These are phyloP conservation scores for Caerostris extrusa DNA, from an alignment of 1,140 invertebrate genomes.

Conservation along the genomic window DNA sequence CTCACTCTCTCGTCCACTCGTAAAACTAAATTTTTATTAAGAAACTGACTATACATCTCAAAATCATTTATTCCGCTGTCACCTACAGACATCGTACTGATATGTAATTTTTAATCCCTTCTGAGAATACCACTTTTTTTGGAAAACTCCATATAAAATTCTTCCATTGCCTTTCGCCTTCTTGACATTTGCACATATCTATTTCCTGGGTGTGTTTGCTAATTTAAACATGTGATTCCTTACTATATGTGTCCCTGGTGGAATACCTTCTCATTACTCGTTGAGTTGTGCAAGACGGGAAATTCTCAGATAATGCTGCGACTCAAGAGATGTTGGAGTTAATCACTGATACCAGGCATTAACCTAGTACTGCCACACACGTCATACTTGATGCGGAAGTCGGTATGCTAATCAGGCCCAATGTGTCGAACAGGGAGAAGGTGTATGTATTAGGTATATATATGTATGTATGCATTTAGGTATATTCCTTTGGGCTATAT, in stretches of 20 bases:
- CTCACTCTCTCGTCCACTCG: background rate
- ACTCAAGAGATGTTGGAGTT: too few species aligned
- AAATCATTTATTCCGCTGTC: background rate
- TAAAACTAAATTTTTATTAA: background rate
- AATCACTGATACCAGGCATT: too few species aligned
- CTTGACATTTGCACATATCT: background rate
- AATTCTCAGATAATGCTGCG: too few species aligned
- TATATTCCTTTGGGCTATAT: too few species aligned
- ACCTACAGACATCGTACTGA: background rate
- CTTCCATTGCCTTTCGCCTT: background rate
- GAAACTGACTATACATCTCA: too few species aligned
- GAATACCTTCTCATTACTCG: background rate
- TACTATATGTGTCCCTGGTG: background rate
- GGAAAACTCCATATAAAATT: background rate
- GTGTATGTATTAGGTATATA: too few species aligned
- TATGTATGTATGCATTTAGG: too few species aligned
- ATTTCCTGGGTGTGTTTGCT: background rate
- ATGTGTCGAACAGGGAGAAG: too few species aligned
- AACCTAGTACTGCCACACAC: too few species aligned
- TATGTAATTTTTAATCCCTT: background rate
- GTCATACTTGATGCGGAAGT: too few species aligned
- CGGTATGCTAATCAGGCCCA: too few species aligned
- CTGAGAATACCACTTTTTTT: background rate
- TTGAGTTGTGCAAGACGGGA: background rate
- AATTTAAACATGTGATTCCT: slow-evolving; percentile 12